Percentiles rank a stretch among this genome's conserved stretches.
These are phyloP conservation scores for Scylla paramamosain DNA, from an alignment of 1,140 invertebrate genomes.

Conservation along the genomic window DNA sequence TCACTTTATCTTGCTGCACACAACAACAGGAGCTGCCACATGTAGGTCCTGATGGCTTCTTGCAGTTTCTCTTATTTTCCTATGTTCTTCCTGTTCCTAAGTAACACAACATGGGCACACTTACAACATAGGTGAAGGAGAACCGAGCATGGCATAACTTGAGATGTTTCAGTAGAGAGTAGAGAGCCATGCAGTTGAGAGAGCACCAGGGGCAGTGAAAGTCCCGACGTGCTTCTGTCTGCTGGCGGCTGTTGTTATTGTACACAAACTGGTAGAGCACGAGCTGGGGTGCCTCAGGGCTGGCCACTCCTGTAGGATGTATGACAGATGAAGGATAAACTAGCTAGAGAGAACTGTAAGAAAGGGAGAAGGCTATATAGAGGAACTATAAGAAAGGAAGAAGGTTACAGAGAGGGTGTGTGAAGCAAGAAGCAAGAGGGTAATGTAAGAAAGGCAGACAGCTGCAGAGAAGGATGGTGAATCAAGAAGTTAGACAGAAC, in stretches of 20 bases:
- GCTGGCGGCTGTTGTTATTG: constrained; percentile 96
- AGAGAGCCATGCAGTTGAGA: constrained; percentile 91
- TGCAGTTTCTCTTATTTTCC: too few species aligned
- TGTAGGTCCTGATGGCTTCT: too few species aligned
- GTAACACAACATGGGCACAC: constrained; percentile 78
- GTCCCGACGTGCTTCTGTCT: constrained; percentile 95
- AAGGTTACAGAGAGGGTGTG: too few species aligned
- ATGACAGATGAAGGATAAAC: neutral
- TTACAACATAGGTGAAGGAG: constrained; percentile 94
- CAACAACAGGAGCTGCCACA: too few species aligned
- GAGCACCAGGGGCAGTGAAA: constrained; percentile 97
- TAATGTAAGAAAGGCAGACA: too few species aligned
- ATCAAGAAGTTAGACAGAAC: too few species aligned
- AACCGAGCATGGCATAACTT: constrained; percentile 96
- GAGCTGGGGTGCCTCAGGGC: constrained; percentile 81
- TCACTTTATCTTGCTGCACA: too few species aligned
- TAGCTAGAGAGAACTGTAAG: neutral
- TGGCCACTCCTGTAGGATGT: constrained; percentile 67
- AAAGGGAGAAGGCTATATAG: too few species aligned
- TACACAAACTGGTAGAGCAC: constrained; percentile 98
- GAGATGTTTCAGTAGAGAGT: constrained; percentile 94
- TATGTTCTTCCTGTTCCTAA: too few species aligned
- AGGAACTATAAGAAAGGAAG: too few species aligned
- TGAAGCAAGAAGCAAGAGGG: too few species aligned
- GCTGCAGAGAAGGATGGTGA: too few species aligned